These are phyloP conservation scores for Danaus melanippus DNA, from an alignment of 1,140 invertebrate genomes.

Conservation along the genomic window DNA sequence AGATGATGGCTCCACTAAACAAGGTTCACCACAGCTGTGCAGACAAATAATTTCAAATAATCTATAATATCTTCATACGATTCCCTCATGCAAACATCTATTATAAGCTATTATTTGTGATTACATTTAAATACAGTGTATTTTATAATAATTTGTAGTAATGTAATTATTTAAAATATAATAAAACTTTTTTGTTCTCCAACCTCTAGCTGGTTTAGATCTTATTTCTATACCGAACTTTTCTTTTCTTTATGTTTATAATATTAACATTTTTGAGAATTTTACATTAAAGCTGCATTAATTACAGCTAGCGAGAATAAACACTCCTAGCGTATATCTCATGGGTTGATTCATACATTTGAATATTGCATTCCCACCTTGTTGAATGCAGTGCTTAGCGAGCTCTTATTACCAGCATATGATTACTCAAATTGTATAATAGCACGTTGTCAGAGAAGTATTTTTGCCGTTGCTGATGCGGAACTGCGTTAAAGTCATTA, in stretches of 20 bases:
- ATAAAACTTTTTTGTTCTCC: too few relatives aligned
- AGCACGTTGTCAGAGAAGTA: conserved; percentile 32
- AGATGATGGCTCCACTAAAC: conserved; percentile 42
- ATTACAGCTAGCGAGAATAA: conserved; percentile 1
- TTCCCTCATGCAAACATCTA: conserved; percentile 3
- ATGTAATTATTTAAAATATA: not conserved
- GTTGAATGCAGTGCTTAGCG: conserved; percentile 18
- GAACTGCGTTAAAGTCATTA: too few relatives aligned
- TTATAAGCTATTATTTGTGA: conserved; percentile 6
- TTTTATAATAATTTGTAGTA: not conserved
- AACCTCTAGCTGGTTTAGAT: too few relatives aligned
- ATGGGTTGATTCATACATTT: too few relatives aligned
- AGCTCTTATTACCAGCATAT: conserved; percentile 32
- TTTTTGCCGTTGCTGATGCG: conserved; percentile 14
- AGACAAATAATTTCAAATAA: conserved; percentile 13
- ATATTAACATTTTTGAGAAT: too few relatives aligned
- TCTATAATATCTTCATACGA: conserved; percentile 6
- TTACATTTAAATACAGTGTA: not conserved
- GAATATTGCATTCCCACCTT: conserved; percentile 28
- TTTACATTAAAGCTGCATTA: too few relatives aligned
- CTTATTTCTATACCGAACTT: too few relatives aligned
- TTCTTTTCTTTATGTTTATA: too few relatives aligned
- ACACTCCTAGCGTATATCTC: not conserved
- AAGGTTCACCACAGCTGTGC: conserved; percentile 28
- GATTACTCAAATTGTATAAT: conserved; percentile 54